These are phyloP conservation scores for Ceuthmochares aereus DNA, from an alignment of 2,113 vertebrate species.

Conservation along the genomic window DNA sequence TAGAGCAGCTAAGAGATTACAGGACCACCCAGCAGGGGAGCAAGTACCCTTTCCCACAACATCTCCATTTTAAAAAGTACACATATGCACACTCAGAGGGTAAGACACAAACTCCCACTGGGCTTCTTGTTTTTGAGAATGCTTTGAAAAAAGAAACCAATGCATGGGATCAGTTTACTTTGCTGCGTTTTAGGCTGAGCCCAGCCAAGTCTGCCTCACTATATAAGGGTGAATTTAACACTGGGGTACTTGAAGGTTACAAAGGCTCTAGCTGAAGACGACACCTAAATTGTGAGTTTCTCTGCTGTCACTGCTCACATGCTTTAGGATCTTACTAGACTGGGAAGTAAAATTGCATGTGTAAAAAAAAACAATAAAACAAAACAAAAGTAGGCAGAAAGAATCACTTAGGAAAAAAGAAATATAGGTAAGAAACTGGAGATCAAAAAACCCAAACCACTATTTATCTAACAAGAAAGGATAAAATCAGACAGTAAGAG, in stretches of 20 bases:
- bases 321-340: neutral
- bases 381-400: slow-evolving; percentile 10
- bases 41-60: neutral
- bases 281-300: neutral
- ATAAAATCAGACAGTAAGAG: slow-evolving; percentile 9
- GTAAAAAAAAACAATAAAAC: neutral
- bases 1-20: neutral
- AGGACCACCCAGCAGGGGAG: slow-evolving; percentile 47
- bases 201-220: neutral
- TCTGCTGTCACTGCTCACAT: neutral
- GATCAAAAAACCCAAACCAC: neutral
- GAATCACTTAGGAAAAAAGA: neutral
- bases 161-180: neutral
- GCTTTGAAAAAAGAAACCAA: neutral
- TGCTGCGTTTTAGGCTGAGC: neutral
- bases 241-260: neutral
- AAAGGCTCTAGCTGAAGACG: neutral
- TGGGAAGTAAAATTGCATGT: neutral
- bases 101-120: neutral
- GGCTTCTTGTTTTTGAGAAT: slow-evolving; percentile 7
- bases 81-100: neutral
- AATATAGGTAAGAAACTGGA: slow-evolving; percentile 23
- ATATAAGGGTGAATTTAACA: neutral
- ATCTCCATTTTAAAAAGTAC: neutral
- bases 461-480: neutral